Percentiles rank a stretch among this genome's conserved stretches.
phyloP scores from a whole-genome alignment of 37 sponge, comb jelly and placozoan genomes.

The Mnemiopsis leidyi region DNA sequence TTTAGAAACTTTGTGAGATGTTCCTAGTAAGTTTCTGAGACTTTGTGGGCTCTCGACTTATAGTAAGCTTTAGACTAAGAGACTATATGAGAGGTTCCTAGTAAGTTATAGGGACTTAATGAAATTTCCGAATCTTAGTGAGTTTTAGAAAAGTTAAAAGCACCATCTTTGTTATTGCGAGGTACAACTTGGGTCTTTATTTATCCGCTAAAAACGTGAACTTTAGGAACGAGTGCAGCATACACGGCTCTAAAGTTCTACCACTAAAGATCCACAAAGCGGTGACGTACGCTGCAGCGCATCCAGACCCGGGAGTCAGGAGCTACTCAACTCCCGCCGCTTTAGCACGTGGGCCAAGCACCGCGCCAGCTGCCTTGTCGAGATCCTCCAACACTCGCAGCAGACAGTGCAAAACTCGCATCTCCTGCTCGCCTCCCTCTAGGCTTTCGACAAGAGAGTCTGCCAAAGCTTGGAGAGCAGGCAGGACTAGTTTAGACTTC shows the following conservation, averaged over 20 bases:
- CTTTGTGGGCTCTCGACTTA: no score
- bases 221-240: not conserved
- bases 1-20: no score
- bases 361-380: not conserved
- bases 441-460: not conserved
- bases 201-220: no score
- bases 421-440: not conserved
- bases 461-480: not conserved
- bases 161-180: no score
- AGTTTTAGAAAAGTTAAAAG: no score
- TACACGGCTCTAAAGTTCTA: conserved; percentile 26
- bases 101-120: no score
- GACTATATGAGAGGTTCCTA: no score
- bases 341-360: not conserved
- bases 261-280: conserved; percentile 44
- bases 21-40: no score
- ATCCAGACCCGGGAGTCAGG: not conserved
- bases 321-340: not conserved
- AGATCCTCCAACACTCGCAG: not conserved
- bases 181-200: no score
- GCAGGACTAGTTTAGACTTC: not conserved
- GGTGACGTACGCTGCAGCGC: not conserved
- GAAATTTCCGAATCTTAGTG: no score
- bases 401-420: not conserved
- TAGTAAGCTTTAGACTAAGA: no score